Evolutionary conservation across 2,113 vertebrate genomes (phyloP), one percentile per base, ranked within the genome.

Genomic region (Morone saxatilis): DNA sequence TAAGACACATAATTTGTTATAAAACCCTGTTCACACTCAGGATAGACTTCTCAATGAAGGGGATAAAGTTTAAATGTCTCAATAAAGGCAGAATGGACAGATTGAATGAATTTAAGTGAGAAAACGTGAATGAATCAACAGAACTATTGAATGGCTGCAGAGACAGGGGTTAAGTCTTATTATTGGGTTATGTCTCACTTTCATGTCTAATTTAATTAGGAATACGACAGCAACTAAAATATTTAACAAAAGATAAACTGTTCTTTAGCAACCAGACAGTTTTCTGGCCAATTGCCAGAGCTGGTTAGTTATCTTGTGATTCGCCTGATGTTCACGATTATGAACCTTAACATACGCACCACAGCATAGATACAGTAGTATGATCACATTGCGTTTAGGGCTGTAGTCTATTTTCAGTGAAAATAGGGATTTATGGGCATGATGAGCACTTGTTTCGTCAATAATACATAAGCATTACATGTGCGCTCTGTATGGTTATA

Each of bases 401-500:
- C 17, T 2, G 25, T n/a, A 3, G 45, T 56, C 17, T 76, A 51
- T 72, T 84, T 74, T 63, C 48, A 71, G 31, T 84, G 45, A 70
- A 69, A 84, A 83, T 31, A 75, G 13, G 40, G 12, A 31, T 5
- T 59, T 45, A 71, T 38, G 43, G 14, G 47, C 31, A 68, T 41
- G 57, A 22, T 45, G 14, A 65, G 17, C 10, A n/a, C n/a, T 19
- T 76, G 70, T 76, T 87, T 77, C 56, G 69, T 43, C 59, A 85
- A 80, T 48, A 79, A 50, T 54, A 62, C 31, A 20, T 3, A 10
- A 45, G 43, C 7, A 61, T 69, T 45, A 19, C 3, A 6, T 50
- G 54, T 9, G 11, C 1, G 25, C 36, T 47, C 14, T n/a, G 10
- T 20, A 19, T 13, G 3, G 8, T 41, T n/a, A 14, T 0, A 61